phyloP scores from a whole-genome alignment of 2,888 invertebrate species.

The Meta bourneti region DNA sequence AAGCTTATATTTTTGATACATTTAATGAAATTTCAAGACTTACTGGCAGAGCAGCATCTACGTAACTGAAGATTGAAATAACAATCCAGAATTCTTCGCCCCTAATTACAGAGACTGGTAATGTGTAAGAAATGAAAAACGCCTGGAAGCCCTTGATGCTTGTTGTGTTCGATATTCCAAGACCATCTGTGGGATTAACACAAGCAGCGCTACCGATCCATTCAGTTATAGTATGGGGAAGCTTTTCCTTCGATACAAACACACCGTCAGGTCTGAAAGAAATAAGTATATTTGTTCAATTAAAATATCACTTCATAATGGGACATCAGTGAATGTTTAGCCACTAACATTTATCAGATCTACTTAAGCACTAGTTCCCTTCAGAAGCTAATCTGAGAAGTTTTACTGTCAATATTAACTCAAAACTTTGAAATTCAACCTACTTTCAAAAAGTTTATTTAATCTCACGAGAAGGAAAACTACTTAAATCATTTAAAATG shows the following conservation, averaged over 20 bases:
- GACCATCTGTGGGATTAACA: slow-evolving; percentile 79
- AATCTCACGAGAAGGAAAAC: no score
- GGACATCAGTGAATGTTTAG: no score
- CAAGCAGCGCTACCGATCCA: slow-evolving; percentile 81
- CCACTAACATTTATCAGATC: no score
- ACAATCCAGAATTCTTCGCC: slow-evolving; percentile 80
- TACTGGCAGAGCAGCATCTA: slow-evolving; percentile 80
- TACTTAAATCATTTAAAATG: no score
- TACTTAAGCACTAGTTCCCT: no score
- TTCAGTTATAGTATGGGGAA: slow-evolving; percentile 81
- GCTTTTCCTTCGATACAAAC: slow-evolving; percentile 54
- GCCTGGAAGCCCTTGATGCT: slow-evolving; percentile 81
- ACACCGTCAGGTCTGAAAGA: slow-evolving; percentile 59
- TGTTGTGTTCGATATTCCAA: slow-evolving; percentile 80
- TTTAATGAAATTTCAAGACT: slow-evolving; percentile 64
- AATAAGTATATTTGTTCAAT: background rate
- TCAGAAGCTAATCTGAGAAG: no score
- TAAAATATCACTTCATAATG: background rate
- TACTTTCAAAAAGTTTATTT: no score
- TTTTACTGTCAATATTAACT: no score
- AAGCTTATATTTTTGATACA: no score
- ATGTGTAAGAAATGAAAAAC: slow-evolving; percentile 81
- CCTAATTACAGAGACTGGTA: slow-evolving; percentile 81
- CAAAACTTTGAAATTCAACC: no score
- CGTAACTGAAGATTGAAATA: slow-evolving; percentile 81